Conservation (phyloP, 2,113 vertebrate species). For the Otocyon megalotis region DNA sequence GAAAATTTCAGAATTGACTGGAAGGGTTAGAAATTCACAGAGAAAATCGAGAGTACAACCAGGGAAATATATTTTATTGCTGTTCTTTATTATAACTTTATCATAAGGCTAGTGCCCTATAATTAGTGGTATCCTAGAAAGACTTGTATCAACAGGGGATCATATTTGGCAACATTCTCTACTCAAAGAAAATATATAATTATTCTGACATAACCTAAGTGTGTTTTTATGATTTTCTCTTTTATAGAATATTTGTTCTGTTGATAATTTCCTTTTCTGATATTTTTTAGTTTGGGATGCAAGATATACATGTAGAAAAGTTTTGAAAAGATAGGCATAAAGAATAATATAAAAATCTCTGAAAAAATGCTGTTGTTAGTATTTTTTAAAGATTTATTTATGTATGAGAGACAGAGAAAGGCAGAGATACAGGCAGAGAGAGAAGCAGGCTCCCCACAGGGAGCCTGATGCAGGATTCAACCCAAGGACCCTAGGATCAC, state of each 20-base stretch:
- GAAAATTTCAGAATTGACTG: neutral
- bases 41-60: neutral
- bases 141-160: neutral
- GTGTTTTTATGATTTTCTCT: neutral
- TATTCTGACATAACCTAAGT: neutral
- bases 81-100: neutral
- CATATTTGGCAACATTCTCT: neutral
- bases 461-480: too few relatives aligned
- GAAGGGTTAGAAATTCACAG: neutral
- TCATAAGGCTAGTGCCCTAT: neutral
- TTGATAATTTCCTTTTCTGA: neutral
- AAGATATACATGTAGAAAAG: neutral
- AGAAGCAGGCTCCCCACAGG: too few relatives aligned
- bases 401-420: too few relatives aligned
- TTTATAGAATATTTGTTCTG: neutral
- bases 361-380: neutral
- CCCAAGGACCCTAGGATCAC: too few relatives aligned
- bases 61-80: neutral
- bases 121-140: neutral
- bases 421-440: too few relatives aligned
- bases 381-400: neutral
- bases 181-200: neutral
- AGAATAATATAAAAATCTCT: neutral
- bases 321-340: neutral
- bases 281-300: neutral